phyloP scores from a whole-genome alignment of 2,888 invertebrate species.

The Tiliacea citrago region DNA sequence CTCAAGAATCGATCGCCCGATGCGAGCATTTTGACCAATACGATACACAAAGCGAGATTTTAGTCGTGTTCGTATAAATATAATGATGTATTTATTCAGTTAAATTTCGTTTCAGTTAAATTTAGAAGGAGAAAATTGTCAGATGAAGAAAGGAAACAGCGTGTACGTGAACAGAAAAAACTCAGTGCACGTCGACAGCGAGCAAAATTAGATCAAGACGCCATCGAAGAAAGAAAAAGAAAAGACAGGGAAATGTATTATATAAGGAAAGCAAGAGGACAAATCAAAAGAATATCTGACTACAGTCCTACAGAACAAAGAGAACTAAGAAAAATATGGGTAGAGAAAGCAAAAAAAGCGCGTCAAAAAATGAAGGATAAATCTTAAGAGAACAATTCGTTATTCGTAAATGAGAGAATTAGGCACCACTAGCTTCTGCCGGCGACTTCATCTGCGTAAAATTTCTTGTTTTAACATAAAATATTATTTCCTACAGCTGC shows the following conservation, averaged over 20 bases:
- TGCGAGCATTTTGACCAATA: too few relatives aligned
- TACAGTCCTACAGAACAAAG: constrained; percentile 40
- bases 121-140: not conserved
- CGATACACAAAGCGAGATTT: too few relatives aligned
- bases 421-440: too few relatives aligned
- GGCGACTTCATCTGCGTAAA: too few relatives aligned
- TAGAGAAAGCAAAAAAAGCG: not conserved
- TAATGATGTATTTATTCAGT: too few relatives aligned
- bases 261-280: constrained; percentile 9
- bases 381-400: not conserved
- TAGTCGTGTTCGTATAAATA: too few relatives aligned
- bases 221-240: constrained; percentile 21
- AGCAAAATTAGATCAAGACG: constrained; percentile 12
- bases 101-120: not conserved
- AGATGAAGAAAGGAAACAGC: not conserved
- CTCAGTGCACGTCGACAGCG: constrained; percentile 2
- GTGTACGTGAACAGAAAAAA: constrained; percentile 12
- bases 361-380: not conserved
- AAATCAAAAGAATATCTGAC: constrained; percentile 38
- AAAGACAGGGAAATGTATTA: constrained; percentile 33
- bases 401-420: too few relatives aligned
- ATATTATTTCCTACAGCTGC: too few relatives aligned
- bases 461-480: too few relatives aligned
- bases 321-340: constrained; percentile 8
- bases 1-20: too few relatives aligned